Evolutionary conservation across 2,888 invertebrate genomes (phyloP).

Genomic region (Eupithecia tripunctaria): DNA sequence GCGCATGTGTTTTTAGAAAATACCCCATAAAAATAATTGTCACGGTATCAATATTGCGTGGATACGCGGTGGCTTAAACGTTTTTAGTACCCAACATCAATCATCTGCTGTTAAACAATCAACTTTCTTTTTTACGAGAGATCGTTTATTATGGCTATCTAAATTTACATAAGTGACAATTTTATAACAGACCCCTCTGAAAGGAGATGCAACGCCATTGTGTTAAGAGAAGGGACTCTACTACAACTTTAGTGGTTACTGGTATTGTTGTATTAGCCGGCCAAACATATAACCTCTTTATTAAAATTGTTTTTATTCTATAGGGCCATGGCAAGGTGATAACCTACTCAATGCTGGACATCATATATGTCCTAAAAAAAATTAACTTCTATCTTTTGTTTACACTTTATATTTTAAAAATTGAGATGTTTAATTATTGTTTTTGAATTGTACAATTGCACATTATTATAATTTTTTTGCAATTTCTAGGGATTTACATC

Average conservation of each 20-base stretch:
- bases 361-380: no score
- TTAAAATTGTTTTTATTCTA: background rate
- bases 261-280: background rate
- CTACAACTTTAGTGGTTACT: background rate
- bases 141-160: constrained; percentile 51
- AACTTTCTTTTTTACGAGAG: constrained; percentile 66
- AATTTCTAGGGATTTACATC: no score
- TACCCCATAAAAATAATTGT: constrained; percentile 34
- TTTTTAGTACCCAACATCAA: constrained; percentile 60
- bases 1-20: constrained; percentile 33
- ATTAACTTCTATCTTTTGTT: no score
- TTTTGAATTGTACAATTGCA: no score
- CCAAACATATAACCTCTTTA: background rate
- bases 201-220: constrained; percentile 44
- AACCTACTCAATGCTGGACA: no score
- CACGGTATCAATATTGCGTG: constrained; percentile 52
- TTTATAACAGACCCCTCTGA: constrained; percentile 44
- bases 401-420: no score
- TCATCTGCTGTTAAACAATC: constrained; percentile 70
- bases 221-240: constrained; percentile 3
- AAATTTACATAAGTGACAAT: constrained; percentile 51
- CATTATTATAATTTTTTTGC: no score
- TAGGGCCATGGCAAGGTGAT: no score
- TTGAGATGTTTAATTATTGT: no score
- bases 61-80: constrained; percentile 60